Evolutionary conservation across 2,888 invertebrate genomes (phyloP).

Genomic region (Caenorhabditis sp.): DNA sequence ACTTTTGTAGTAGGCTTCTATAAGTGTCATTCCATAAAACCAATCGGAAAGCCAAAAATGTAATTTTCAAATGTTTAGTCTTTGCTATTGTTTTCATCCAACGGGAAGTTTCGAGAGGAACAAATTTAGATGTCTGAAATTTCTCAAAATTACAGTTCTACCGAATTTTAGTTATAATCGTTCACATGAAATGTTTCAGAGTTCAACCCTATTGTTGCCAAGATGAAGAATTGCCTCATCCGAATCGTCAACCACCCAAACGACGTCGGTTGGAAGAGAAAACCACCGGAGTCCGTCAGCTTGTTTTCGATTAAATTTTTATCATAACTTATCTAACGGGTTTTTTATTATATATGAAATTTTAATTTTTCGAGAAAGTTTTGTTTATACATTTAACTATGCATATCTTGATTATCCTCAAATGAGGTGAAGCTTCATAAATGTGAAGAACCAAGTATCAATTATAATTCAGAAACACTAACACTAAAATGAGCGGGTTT

Average conservation of each 20-base stretch:
- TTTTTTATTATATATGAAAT: constrained; percentile 1
- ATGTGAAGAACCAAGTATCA: no score
- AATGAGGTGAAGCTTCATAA: neutral
- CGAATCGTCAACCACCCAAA: constrained; percentile 27
- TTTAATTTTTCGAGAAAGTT: neutral
- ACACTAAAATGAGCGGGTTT: neutral
- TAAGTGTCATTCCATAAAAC: no score
- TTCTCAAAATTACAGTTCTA: no score
- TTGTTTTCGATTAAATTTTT: constrained; percentile 22
- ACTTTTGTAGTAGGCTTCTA: no score
- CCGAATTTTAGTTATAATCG: no score
- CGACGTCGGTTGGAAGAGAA: constrained; percentile 19
- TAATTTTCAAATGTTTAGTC: no score
- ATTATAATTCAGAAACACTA: neutral
- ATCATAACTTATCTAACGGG: constrained; percentile 4
- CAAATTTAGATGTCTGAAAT: no score
- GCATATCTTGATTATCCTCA: neutral
- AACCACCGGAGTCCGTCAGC: constrained; percentile 10
- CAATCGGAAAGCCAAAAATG: no score
- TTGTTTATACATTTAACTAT: neutral
- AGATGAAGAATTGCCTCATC: constrained; percentile 67
- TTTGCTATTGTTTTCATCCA: no score
- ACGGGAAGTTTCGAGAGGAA: no score
- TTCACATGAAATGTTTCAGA: no score
- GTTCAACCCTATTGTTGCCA: constrained; percentile 61